Evolutionary conservation across 1,140 invertebrate genomes (phyloP), one percentile per base, ranked within the genome.

Genomic region (Oscheius sp.): DNA sequence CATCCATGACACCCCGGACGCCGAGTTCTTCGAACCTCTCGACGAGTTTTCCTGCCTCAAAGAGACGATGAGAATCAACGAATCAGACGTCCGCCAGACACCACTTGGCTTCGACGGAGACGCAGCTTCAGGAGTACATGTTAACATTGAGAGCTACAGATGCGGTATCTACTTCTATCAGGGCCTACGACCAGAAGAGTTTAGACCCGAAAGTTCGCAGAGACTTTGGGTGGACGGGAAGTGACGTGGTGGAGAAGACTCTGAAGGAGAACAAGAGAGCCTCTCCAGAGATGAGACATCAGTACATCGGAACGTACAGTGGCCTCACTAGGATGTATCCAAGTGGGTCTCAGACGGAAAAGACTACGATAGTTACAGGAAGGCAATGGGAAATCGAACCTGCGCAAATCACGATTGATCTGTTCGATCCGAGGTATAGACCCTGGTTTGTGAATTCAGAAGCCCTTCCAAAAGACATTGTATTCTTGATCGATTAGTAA

Each of bases 401-500:
- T 23, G 42, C 66, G 15, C 38, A 32, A 29, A 77, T 77, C 52
- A 73, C 76, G 4, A 65, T 73, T 36, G 76, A 77, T 63, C 76
- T 77, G 2, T 77, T 77, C 68, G 76, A 77, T 72, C 76, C 76
- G 2, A 63, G 52, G 35, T 77, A 68, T 42, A 61, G 76, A 13
- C 76, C 74, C 26, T 77, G 76, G 76, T 77, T 77, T 36, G 72
- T 77, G 2, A 68, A 63, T 42, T 69, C 76, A 2, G 76, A 77
- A 63, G 52, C 73, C 1, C 34, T 61, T 26, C 67, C 76, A 2
- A 77, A 77, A 55, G 76, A 77, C 68, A 72, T 77, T 42, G 70
- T 77, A 2, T 77, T 77, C 58, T 35, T 77, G 29, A 46, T 77
- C n/a, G 76, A 77, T 49, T 77, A 65, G 76, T 77, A 38, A 77